Base-by-base conservation (phyloP, 2,888 invertebrate genomes). In the Maniola hyperantus region DNA sequence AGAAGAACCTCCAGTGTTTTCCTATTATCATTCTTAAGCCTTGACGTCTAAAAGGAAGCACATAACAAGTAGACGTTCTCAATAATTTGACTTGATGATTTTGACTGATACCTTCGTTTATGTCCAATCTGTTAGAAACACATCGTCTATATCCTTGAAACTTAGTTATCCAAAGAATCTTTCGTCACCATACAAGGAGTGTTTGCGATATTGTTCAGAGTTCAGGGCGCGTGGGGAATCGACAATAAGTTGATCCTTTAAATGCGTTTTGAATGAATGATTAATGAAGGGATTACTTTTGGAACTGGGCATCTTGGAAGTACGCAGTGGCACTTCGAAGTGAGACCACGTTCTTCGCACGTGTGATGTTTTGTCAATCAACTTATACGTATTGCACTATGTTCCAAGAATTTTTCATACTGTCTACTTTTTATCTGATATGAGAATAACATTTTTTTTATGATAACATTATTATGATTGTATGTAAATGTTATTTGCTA, bases 151-250 rank as follows among this genome's bases (percentile, higher is more conserved):
- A 51, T 51, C 50, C 34, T 15, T 18, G 18, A 39, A 55, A 67
- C 53, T 51, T 20, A 6, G 57, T 42, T 57, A 66, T 61, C 66
- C 66, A 68, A 69, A 66, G 67, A 59, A 65, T 66, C 61, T 48
- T 42, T 50, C 36, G 57, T 13, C 26, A 64, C 65, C 67, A 42
- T 68, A 67, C 70, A 69, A 61, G 73, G 73, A 68, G 68, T 63
- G 71, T 59, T 64, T 64, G 70, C 70, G 66, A 71, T 71, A 72
- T 69, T 73, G 73, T 70, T 60, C 48, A 11, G 4, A 42, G 13
- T 48, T 48, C 62, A 61, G 67, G 60, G 68, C 76, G 77, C 75
- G 77, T 64, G 57, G 67, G 65, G 79, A 78, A 77, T 79, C 71
- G 60, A 71, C 75, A 74, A 77, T 73, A 65, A 73, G 65, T 68